Evolutionary conservation across 2,113 vertebrate genomes (phyloP).

Genomic region (Axis porcinus): DNA sequence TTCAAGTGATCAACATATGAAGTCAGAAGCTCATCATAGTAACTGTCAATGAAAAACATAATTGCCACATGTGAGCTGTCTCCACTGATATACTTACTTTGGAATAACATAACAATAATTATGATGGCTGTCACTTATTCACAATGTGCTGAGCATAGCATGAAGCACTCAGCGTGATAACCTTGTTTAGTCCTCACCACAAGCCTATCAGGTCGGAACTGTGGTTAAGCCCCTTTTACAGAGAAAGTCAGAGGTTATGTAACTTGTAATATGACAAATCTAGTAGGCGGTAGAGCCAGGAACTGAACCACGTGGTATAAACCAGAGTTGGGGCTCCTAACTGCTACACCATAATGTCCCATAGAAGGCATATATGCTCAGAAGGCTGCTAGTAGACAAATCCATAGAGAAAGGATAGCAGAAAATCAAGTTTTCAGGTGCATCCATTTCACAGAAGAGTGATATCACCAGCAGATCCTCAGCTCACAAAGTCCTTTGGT

Average conservation of each 20-base stretch:
- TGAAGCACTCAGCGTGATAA: not conserved
- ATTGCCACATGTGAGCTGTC: not conserved
- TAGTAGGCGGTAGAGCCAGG: not conserved
- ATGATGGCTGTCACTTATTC: not conserved
- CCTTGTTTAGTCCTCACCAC: not conserved
- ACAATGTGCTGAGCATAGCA: not conserved
- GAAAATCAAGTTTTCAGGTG: not conserved
- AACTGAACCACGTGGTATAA: not conserved
- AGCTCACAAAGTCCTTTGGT: not conserved
- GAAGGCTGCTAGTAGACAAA: not conserved
- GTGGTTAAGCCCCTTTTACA: not conserved
- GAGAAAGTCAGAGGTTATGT: not conserved
- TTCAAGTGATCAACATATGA: not conserved
- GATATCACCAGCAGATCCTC: not conserved
- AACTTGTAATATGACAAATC: not conserved
- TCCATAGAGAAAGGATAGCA: not conserved
- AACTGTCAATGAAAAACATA: not conserved
- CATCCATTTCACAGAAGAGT: not conserved
- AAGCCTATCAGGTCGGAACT: not conserved
- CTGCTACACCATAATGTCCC: too few relatives aligned
- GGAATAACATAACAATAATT: not conserved
- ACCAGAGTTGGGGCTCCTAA: not conserved
- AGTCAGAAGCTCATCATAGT: not conserved
- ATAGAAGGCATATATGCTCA: not conserved
- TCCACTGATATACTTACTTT: not conserved